Percentiles rank a stretch among this genome's conserved stretches.
Conservation (phyloP, 1,140 invertebrate species). For the Bombus impatiens region DNA sequence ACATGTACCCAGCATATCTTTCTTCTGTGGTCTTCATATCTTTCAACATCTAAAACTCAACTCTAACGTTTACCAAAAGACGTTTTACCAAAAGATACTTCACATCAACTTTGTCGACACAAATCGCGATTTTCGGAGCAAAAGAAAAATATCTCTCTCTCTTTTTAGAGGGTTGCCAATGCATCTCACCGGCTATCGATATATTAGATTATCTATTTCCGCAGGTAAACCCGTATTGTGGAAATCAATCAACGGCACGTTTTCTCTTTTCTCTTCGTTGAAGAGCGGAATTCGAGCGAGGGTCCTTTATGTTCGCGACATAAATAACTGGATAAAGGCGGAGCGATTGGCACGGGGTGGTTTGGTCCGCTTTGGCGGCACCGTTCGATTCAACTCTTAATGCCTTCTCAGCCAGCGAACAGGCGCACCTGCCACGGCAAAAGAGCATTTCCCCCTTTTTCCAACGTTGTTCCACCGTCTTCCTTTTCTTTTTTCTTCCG, state of each 20-base stretch:
- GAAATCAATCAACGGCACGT: conserved; percentile 69
- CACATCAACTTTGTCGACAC: no score
- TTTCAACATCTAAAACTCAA: no score
- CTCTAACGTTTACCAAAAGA: no score
- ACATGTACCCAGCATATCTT: no score
- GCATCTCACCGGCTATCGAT: conserved; percentile 55
- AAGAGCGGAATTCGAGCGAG: conserved; percentile 51
- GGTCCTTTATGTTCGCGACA: conserved; percentile 72
- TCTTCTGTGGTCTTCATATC: no score
- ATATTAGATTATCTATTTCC: conserved; percentile 56
- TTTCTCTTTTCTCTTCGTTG: not conserved
- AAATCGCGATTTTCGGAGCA: no score
- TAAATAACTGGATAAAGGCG: conserved; percentile 77
- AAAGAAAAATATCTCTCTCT: no score
- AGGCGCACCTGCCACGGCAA: conserved; percentile 70
- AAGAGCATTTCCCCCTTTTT: conserved; percentile 46
- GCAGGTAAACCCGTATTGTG: conserved; percentile 56
- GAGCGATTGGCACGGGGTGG: conserved; percentile 62
- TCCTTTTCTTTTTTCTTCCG: not conserved
- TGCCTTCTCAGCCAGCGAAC: conserved; percentile 66
- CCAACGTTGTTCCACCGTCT: conserved; percentile 25
- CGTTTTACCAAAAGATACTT: no score
- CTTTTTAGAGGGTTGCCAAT: not conserved
- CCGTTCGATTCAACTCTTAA: conserved; percentile 78
- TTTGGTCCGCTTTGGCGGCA: conserved; percentile 49